A percentile compares a stretch with the other conserved stretches of the same genome.
These are phyloP conservation scores for Dromiciops gliroides DNA, from an alignment of 2,113 vertebrate species.

Conservation along the genomic window DNA sequence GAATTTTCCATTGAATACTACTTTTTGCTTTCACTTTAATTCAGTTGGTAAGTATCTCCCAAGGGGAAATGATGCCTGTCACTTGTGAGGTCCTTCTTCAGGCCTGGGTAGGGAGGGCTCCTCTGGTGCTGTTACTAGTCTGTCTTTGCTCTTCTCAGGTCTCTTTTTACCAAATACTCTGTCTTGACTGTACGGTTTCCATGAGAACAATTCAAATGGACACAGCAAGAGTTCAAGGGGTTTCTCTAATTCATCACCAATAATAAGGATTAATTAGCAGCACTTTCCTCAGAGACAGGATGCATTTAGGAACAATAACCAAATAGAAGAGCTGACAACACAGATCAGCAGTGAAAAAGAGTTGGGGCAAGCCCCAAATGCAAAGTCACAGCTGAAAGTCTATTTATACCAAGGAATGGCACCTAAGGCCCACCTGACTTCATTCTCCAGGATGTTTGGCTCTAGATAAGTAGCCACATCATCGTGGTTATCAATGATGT, in stretches of 20 bases:
- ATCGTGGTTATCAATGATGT: too few relatives aligned
- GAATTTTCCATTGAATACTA: too few relatives aligned
- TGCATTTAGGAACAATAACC: conserved; percentile 55
- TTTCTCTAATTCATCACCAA: conserved; percentile 59
- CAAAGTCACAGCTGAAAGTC: conserved; percentile 40
- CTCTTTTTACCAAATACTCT: conserved; percentile 40
- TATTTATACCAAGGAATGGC: not conserved
- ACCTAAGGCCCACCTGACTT: not conserved
- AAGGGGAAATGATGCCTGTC: conserved; percentile 42
- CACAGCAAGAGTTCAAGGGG: conserved; percentile 39
- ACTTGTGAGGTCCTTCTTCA: not conserved
- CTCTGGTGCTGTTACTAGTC: too few relatives aligned
- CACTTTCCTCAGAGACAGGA: conserved; percentile 54
- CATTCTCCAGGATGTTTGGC: too few relatives aligned
- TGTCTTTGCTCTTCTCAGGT: too few relatives aligned
- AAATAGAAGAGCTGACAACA: conserved; percentile 40
- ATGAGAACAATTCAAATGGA: conserved; percentile 24
- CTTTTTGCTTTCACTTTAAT: conserved; percentile 62
- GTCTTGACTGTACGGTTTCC: conserved; percentile 41
- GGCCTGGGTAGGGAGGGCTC: conserved; percentile 8
- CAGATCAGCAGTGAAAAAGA: conserved; percentile 33
- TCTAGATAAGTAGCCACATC: too few relatives aligned
- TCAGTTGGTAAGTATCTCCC: conserved; percentile 5
- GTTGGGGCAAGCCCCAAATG: not conserved
- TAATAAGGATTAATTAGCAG: conserved; percentile 71